Percentiles rank a stretch among this genome's conserved stretches.
Evolutionary conservation across 2,797 vertebrate genomes (phyloP).

Genomic region (Gymnopithys bicolor): DNA sequence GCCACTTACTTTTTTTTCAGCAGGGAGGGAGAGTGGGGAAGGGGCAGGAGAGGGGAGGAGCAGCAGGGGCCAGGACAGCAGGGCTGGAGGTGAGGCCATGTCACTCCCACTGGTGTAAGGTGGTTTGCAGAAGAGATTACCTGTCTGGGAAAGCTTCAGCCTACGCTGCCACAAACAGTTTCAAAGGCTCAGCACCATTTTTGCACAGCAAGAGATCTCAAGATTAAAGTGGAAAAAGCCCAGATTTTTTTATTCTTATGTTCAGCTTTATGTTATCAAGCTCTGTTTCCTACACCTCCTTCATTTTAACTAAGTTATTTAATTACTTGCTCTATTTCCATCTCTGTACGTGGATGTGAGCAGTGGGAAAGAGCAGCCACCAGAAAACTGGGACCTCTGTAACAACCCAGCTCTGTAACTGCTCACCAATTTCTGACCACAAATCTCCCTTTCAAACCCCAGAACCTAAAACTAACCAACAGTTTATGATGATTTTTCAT

Average conservation of each 20-base stretch:
- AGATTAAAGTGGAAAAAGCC: neutral
- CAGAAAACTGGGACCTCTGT: neutral
- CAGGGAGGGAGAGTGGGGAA: neutral
- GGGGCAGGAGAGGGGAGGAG: neutral
- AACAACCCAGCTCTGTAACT: neutral
- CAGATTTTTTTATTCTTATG: neutral
- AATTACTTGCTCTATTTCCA: neutral
- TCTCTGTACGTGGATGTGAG: neutral
- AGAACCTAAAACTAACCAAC: neutral
- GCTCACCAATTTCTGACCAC: neutral
- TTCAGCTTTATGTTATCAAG: neutral
- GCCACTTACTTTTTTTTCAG: neutral
- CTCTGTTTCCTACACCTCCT: neutral
- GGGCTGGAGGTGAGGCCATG: neutral
- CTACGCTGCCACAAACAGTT: neutral
- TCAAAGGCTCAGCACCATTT: neutral
- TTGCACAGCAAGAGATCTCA: neutral
- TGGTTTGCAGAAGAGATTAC: constrained; percentile 7
- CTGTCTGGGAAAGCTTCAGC: neutral
- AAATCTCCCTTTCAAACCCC: neutral
- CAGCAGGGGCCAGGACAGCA: neutral
- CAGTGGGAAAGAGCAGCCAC: neutral
- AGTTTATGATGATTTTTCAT: neutral
- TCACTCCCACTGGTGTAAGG: neutral
- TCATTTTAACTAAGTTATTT: neutral